phyloP scores from a whole-genome alignment of 2,888 invertebrate genomes.

The Tipula helvola region DNA sequence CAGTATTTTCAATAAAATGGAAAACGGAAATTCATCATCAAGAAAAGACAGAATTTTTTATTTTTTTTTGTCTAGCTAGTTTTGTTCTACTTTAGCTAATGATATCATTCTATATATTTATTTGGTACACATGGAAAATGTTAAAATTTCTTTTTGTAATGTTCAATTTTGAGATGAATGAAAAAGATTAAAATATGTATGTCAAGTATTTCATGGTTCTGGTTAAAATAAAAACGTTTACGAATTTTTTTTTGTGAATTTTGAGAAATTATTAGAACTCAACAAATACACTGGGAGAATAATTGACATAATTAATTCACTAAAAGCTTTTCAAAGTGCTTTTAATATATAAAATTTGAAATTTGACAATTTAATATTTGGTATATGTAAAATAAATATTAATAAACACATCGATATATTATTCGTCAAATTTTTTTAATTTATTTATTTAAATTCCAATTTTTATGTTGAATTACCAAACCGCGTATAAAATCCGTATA shows the following conservation, averaged over 20 bases:
- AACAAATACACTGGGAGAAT: too few species aligned
- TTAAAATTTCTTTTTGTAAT: not conserved
- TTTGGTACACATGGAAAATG: not conserved
- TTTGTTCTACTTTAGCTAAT: not conserved
- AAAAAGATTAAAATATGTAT: not conserved
- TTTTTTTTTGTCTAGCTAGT: not conserved
- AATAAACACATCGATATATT: not conserved
- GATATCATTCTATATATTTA: not conserved
- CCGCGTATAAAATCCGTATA: not conserved
- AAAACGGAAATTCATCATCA: slow-evolving; percentile 4
- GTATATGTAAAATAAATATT: not conserved
- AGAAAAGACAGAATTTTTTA: not conserved
- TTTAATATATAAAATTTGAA: not conserved
- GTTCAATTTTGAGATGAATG: not conserved
- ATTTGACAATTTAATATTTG: not conserved
- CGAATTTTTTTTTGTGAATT: not conserved
- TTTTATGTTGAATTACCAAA: not conserved
- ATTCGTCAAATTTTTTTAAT: not conserved
- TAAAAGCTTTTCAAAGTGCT: not conserved
- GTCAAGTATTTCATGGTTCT: not conserved
- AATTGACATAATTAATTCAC: not conserved
- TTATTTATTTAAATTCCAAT: not conserved
- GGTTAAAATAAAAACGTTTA: not conserved
- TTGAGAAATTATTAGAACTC: too few species aligned
- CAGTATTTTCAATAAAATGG: not conserved